Percentiles rank a stretch among this genome's conserved stretches.
phyloP scores from a whole-genome alignment of 2,113 vertebrate genomes.

The Redunca redunca region DNA sequence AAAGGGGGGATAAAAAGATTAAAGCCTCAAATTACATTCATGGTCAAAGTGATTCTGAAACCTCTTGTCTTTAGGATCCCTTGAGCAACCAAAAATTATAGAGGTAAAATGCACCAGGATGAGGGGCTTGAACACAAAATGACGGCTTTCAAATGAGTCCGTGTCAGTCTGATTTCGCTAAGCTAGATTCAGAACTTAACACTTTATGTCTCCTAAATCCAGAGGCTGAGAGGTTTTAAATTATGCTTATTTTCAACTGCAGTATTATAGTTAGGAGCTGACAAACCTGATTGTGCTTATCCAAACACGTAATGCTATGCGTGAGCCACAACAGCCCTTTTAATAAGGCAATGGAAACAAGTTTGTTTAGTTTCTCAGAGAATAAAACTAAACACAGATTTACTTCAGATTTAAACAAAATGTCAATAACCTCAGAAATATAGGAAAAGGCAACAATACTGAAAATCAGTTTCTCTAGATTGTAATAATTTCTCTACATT shows the following conservation, averaged over 20 bases:
- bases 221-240: not conserved
- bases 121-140: not conserved
- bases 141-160: not conserved
- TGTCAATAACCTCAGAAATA: constrained; percentile 31
- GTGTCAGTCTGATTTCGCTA: not conserved
- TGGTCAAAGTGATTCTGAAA: not conserved
- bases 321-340: not conserved
- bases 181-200: not conserved
- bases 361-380: not conserved
- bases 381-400: constrained; percentile 7
- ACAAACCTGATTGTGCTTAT: not conserved
- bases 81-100: not conserved
- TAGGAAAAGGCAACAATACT: not conserved
- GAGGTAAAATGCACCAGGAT: not conserved
- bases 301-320: not conserved
- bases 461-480: not conserved
- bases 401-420: constrained; percentile 39
- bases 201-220: not conserved
- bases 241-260: not conserved
- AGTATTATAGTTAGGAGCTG: not conserved
- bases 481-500: not conserved
- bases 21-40: constrained; percentile 31
- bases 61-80: not conserved
- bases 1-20: not conserved
- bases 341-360: not conserved